These are phyloP conservation scores for Puma concolor DNA, from an alignment of 2,113 vertebrate species.

Conservation along the genomic window DNA sequence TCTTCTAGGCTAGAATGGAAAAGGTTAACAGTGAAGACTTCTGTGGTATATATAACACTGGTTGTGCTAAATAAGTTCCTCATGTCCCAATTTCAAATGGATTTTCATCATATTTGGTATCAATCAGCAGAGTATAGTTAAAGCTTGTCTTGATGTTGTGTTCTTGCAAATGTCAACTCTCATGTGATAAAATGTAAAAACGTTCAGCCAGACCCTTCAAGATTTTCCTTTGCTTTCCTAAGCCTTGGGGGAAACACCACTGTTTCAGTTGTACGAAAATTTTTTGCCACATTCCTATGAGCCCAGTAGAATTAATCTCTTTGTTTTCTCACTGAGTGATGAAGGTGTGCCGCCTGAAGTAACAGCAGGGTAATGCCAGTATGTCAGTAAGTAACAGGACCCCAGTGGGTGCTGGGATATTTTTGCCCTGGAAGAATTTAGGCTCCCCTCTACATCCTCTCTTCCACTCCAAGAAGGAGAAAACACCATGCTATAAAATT, in stretches of 20 bases:
- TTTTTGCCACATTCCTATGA: conserved; percentile 77
- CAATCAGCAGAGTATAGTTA: conserved; percentile 84
- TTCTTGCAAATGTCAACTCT: conserved; percentile 79
- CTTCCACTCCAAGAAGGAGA: not conserved
- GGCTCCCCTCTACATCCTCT: not conserved
- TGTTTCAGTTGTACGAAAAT: conserved; percentile 66
- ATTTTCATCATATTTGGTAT: conserved; percentile 76
- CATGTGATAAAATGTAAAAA: conserved; percentile 60
- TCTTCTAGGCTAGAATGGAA: conserved; percentile 73
- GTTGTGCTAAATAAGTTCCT: conserved; percentile 78
- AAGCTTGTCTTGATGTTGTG: conserved; percentile 87
- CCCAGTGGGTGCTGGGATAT: not conserved
- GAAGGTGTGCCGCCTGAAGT: conserved; percentile 68
- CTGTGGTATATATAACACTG: conserved; percentile 77
- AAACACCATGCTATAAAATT: not conserved
- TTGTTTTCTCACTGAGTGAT: conserved; percentile 69
- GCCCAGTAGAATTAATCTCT: conserved; percentile 52
- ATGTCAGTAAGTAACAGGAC: conserved; percentile 54
- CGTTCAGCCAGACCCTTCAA: conserved; percentile 64
- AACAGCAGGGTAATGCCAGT: not conserved
- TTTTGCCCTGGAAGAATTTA: not conserved
- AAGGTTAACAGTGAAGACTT: conserved; percentile 75
- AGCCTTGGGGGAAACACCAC: conserved; percentile 69
- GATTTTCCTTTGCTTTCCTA: conserved; percentile 69
- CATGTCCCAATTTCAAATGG: conserved; percentile 72